A percentile compares a stretch with the other conserved stretches of the same genome.
These are phyloP conservation scores for Lepas anatifera DNA, from an alignment of 2,888 invertebrate genomes.

Conservation along the genomic window DNA sequence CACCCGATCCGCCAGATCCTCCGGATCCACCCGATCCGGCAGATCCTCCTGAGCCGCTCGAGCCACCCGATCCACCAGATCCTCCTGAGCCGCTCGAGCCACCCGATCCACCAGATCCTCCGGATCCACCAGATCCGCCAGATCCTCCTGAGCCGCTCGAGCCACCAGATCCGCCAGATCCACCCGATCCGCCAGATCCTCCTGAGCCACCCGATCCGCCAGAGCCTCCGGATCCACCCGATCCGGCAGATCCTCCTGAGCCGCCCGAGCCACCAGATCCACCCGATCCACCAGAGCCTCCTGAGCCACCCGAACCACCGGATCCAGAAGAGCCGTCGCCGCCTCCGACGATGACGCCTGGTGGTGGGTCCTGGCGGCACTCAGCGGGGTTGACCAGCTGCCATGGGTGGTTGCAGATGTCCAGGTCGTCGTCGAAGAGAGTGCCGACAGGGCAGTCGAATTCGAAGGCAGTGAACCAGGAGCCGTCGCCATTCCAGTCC, in stretches of 20 bases:
- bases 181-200: background rate
- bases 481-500: constrained; percentile 19
- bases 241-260: background rate
- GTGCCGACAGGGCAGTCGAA: constrained; percentile 26
- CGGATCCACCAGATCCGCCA: background rate
- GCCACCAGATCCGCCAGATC: background rate
- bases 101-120: constrained; percentile 8
- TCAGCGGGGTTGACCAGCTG: background rate
- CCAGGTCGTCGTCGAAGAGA: constrained; percentile 26
- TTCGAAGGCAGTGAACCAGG: constrained; percentile 23
- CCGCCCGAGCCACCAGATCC: background rate
- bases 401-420: constrained; percentile 26
- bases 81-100: constrained; percentile 14
- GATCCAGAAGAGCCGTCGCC: background rate
- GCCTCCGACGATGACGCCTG: background rate
- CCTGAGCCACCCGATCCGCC: background rate
- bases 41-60: background rate
- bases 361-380: background rate
- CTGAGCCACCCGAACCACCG: background rate
- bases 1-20: background rate
- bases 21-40: background rate
- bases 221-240: background rate
- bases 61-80: constrained; percentile 6
- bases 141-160: background rate
- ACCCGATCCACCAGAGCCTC: background rate